Conservation (phyloP, 37 sponge, comb jelly and placozoan genomes). For the Halichondria panicea region DNA sequence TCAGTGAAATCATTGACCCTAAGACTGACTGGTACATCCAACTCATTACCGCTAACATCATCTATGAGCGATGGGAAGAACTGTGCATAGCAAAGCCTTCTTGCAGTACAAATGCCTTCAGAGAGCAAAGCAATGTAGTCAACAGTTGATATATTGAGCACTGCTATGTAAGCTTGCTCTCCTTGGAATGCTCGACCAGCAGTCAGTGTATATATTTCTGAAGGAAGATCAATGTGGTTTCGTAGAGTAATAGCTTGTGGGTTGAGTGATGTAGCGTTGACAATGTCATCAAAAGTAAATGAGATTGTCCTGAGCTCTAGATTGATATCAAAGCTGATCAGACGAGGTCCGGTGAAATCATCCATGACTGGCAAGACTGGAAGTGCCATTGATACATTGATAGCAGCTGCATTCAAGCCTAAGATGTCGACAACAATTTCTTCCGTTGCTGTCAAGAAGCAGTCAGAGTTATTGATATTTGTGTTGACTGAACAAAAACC, state of each 20-base stretch:
- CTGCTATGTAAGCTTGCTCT: conserved; percentile 18
- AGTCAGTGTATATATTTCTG: conserved; percentile 34
- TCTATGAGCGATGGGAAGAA: neutral
- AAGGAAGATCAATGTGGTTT: conserved; percentile 41
- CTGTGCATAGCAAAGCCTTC: conserved; percentile 1
- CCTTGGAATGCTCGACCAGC: conserved; percentile 34
- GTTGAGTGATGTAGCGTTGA: conserved; percentile 37
- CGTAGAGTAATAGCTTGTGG: conserved; percentile 50
- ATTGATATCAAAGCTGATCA: conserved; percentile 58
- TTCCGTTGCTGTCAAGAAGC: conserved; percentile 44
- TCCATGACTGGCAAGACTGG: conserved; percentile 40
- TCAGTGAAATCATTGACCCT: neutral
- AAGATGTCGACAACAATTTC: conserved; percentile 63
- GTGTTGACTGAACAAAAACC: conserved; percentile 41
- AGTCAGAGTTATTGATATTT: conserved; percentile 4
- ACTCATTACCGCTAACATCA: neutral
- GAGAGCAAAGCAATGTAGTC: conserved; percentile 45
- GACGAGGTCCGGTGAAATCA: conserved; percentile 54
- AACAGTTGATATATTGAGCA: neutral
- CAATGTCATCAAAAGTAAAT: conserved; percentile 69
- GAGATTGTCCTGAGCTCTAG: conserved; percentile 49
- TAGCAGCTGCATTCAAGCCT: conserved; percentile 34
- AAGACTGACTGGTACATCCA: neutral
- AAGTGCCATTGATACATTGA: conserved; percentile 32
- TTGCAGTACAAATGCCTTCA: conserved; percentile 6